A percentile compares a stretch with the other conserved stretches of the same genome.
phyloP scores from a whole-genome alignment of 1,140 invertebrate genomes.

The Halyomorpha halys region DNA sequence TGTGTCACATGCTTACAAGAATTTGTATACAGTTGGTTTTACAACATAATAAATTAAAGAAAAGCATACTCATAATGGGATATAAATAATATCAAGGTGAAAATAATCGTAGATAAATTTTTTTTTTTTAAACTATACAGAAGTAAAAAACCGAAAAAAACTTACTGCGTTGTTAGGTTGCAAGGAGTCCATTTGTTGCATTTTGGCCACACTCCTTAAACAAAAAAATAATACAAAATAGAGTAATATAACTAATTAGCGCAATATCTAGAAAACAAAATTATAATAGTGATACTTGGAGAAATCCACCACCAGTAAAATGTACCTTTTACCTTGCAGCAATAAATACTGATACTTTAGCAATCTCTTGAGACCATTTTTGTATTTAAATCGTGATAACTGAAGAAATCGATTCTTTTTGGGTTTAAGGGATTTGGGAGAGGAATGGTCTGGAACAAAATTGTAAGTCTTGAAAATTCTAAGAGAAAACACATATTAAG shows the following conservation, averaged over 20 bases:
- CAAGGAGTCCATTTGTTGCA: constrained; percentile 31
- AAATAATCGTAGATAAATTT: no score
- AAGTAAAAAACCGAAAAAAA: constrained; percentile 8
- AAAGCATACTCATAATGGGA: no score
- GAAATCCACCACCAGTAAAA: background rate
- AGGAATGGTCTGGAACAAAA: constrained; percentile 15
- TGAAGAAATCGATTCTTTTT: constrained; percentile 16
- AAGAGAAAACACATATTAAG: background rate
- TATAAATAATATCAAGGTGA: no score
- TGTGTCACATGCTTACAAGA: no score
- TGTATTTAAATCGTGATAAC: constrained; percentile 12
- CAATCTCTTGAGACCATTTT: constrained; percentile 19
- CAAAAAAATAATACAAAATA: constrained; percentile 4
- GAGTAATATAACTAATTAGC: no score
- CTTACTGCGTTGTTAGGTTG: constrained; percentile 31
- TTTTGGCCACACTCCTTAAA: constrained; percentile 31
- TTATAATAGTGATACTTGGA: background rate
- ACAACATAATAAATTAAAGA: no score
- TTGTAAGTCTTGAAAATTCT: background rate
- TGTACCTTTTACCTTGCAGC: constrained; percentile 17
- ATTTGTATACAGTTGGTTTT: no score
- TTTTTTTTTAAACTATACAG: no score
- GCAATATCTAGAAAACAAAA: no score
- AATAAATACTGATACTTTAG: constrained; percentile 20
- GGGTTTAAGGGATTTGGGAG: constrained; percentile 17